Base-by-base conservation (phyloP, 1,140 invertebrate genomes). In the Drosophila truncata region DNA sequence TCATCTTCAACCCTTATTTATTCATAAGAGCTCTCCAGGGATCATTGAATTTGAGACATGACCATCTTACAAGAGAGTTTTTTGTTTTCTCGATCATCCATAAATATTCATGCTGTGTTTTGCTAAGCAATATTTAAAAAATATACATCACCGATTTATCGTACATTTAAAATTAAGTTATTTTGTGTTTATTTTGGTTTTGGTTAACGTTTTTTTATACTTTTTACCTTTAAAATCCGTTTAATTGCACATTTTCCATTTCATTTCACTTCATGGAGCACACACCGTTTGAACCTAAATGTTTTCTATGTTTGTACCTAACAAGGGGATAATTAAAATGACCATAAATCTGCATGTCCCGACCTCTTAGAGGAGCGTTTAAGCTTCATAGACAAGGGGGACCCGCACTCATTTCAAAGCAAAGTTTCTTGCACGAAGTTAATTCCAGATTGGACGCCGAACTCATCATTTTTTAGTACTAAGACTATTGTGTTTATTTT, bases 21-120 rank as follows among this genome's bases (percentile, higher is more conserved):
- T 18, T 47, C 41, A 57, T 55, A 29, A 52, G 27, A 72, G n/a
- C 31, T 33, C 39, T 41, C 10, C 66, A 60, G 54, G 20, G 42
- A 46, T 44, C 66, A 58, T 71, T 47, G 14, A 46, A 16, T 10
- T 25, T 14, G 14, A 25, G 29, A 66, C 62, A 69, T 54, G 50
- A 23, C 14, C 62, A 62, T 47, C 25, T 16, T n/a, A 62, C 31
- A 47, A 54, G 46, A 31, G 35, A 47, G 27, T 27, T 57, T 55
- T 61, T 42, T 23, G 37, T 35, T 52, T 41, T 75, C 69, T 31
- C 35, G 37, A 23, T 54, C 52, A 78, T 63, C 54, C 46, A 52
- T 39, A 46, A 90, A 88, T 88, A 76, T 87, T 91, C 91, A 92
- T 73, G 84, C 91, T 91, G 91, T 92, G 91, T 92, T 91, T 92